These are phyloP conservation scores for Micrasema longulum DNA, from an alignment of 1,140 invertebrate species.

Conservation along the genomic window DNA sequence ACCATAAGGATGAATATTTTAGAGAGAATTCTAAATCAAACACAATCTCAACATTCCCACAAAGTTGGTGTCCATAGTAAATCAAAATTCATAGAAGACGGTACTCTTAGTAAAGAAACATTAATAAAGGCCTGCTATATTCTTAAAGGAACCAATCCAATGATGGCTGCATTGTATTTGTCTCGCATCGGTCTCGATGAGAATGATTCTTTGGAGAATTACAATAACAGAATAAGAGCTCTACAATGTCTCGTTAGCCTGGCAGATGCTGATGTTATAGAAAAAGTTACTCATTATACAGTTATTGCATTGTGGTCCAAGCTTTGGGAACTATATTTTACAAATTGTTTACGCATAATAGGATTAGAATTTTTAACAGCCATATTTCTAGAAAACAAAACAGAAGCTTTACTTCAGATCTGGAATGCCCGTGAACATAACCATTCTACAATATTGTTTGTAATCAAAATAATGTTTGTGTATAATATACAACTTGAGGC, in stretches of 20 bases:
- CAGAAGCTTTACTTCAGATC: conserved; percentile 60
- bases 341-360: conserved; percentile 61
- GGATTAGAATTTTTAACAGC: conserved; percentile 65
- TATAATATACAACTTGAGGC: conserved; percentile 57
- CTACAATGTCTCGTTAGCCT: conserved; percentile 66
- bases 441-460: conserved; percentile 60
- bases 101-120: conserved; percentile 58
- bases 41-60: conserved; percentile 55
- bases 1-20: conserved; percentile 65
- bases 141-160: conserved; percentile 65
- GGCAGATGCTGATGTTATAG: conserved; percentile 61
- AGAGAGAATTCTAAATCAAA: conserved; percentile 63
- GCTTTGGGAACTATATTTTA: conserved; percentile 62
- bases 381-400: conserved; percentile 63
- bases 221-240: conserved; percentile 63
- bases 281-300: conserved; percentile 63
- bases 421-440: conserved; percentile 59
- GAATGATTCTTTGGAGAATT: conserved; percentile 63
- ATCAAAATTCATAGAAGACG: conserved; percentile 38
- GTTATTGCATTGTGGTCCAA: conserved; percentile 61
- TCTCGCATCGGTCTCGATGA: conserved; percentile 66
- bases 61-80: conserved; percentile 51
- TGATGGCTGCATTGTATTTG: conserved; percentile 66
- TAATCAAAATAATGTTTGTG: conserved; percentile 59
- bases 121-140: conserved; percentile 66